Conservation (phyloP, 2,888 invertebrate species). For the Acleris emargana region DNA sequence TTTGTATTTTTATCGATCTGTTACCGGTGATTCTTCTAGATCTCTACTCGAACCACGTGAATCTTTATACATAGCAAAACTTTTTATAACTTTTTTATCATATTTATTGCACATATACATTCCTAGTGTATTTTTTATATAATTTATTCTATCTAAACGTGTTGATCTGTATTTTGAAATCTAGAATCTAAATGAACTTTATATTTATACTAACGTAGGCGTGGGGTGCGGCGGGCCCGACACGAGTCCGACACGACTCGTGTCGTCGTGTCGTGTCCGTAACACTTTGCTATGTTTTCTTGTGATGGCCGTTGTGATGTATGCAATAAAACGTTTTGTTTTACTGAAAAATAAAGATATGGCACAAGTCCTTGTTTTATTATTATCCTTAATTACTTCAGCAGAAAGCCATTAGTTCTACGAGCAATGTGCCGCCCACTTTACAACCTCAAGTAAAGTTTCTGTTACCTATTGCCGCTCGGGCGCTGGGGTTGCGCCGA, state of each 20-base stretch:
- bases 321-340: conserved; percentile 68
- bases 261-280: conserved; percentile 20
- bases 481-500: too few species aligned
- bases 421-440: too few species aligned
- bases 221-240: conserved; percentile 4
- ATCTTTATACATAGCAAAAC: conserved; percentile 40
- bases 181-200: conserved; percentile 42
- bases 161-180: conserved; percentile 58
- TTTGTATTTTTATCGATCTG: conserved; percentile 14
- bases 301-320: conserved; percentile 55
- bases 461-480: too few species aligned
- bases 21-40: conserved; percentile 20
- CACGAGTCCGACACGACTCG: conserved; percentile 12
- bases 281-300: conserved; percentile 40
- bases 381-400: not conserved
- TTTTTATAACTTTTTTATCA: conserved; percentile 41
- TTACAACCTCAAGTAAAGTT: too few species aligned
- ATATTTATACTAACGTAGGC: conserved; percentile 45
- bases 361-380: conserved; percentile 60
- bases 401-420: too few species aligned
- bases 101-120: conserved; percentile 55
- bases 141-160: conserved; percentile 44
- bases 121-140: conserved; percentile 61
- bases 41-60: conserved; percentile 20
- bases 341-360: conserved; percentile 70